A percentile compares a stretch with the other conserved stretches of the same genome.
Conservation (phyloP, 2,113 vertebrate species). For the Strigops habroptila region DNA sequence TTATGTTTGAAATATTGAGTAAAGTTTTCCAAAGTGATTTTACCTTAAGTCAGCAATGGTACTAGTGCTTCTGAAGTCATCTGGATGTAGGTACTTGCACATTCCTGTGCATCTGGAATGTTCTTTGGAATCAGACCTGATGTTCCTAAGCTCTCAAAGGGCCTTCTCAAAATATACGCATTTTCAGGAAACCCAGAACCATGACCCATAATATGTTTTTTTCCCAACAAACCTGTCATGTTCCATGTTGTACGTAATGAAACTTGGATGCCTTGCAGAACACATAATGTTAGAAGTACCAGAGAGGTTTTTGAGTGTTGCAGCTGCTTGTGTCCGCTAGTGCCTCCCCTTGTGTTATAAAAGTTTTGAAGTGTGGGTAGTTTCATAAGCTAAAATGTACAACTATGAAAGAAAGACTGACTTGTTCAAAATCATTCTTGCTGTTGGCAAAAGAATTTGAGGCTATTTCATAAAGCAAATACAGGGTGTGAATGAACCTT, state of each 20-base stretch:
- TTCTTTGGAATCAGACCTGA: neutral
- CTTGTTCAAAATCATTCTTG: constrained; percentile 23
- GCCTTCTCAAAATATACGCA: neutral
- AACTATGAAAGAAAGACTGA: neutral
- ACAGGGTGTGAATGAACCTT: neutral
- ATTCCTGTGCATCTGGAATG: neutral
- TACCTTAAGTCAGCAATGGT: neutral
- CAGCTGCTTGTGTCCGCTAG: neutral
- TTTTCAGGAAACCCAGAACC: neutral
- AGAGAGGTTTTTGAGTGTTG: neutral
- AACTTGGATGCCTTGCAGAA: neutral
- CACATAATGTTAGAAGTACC: neutral
- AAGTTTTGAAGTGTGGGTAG: neutral
- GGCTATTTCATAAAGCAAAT: neutral
- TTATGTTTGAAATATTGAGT: neutral
- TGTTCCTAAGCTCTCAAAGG: neutral
- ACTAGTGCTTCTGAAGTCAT: neutral
- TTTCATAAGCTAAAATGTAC: neutral
- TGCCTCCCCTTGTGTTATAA: neutral
- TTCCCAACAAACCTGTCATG: neutral
- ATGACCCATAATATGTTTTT: neutral
- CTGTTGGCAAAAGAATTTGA: neutral
- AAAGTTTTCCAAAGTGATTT: neutral
- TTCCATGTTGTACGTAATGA: neutral
- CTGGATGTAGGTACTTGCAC: neutral